Evolutionary conservation across 2,113 vertebrate genomes (phyloP), one percentile per base, ranked within the genome.

Genomic region (Micronisus gabar): DNA sequence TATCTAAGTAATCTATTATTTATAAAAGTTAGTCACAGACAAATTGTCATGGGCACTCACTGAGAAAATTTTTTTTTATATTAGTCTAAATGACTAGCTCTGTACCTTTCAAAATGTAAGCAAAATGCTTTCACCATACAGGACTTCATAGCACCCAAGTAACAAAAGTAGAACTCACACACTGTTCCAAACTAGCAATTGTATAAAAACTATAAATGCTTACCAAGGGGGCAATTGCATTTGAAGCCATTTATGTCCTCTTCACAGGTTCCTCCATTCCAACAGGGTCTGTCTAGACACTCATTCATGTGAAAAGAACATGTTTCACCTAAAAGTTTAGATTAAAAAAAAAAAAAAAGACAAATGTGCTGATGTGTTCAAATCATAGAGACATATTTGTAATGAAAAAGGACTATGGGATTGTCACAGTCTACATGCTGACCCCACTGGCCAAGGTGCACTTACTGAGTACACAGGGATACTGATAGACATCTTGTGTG

Each of bases 261-360:
- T 95, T 98, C 91, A 97, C 98, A 99, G 11, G 96, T 98, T 88
- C 98, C 98, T 97, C 98, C 96, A 41, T 98, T 98, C 94, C 98
- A 96, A 93, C 98, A 98, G 41, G 97, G 98, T 92, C 89, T 97
- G 36, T 98, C 97, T 97, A 95, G 96, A 82, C 98, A 99, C 13
- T 98, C 97, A 48, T 93, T 97, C 82, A 96, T 81, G 72, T 1
- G 97, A 95, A 97, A 73, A 32, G 97, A 96, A 94, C 98, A 98
- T 11, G 81, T 97, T 94, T 98, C 93, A 88, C 98, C 98, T 99
- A 95, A 94, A 97, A 92, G 59, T 95, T 71, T 73, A 79, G 70
- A 75, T 53, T 32, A 2, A 86, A 34, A 43, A 61, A 32, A 80
- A 59, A 73, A 47, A n/a, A 36, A 45, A 56, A 9, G 26, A 86